Evolutionary conservation across 2,797 vertebrate species (phyloP).

Genomic region (Coracias cyanogaster): DNA sequence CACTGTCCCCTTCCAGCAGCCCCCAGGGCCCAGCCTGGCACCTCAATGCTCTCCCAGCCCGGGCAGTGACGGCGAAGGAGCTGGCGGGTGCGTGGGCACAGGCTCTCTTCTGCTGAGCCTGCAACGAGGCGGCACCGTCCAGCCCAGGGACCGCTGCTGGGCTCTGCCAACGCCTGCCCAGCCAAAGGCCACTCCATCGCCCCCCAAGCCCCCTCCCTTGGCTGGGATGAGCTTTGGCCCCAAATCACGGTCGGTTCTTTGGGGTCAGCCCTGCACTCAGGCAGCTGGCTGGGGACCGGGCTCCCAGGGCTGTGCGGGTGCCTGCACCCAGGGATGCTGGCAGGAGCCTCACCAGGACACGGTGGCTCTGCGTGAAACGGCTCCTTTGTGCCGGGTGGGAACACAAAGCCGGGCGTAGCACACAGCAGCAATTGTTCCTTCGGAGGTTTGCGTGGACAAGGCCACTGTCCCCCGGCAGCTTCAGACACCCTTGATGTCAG

Average conservation of each 20-base stretch:
- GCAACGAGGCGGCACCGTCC: not conserved
- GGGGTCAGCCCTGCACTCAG: not conserved
- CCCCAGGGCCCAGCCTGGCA: not conserved
- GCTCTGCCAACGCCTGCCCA: not conserved
- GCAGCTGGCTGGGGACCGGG: not conserved
- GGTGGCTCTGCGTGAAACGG: not conserved
- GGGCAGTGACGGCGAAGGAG: not conserved
- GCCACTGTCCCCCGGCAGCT: not conserved
- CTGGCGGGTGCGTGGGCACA: not conserved
- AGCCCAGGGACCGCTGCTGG: not conserved
- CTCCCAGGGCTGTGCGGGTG: not conserved
- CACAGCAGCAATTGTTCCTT: constrained; percentile 6
- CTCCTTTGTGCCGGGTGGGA: not conserved
- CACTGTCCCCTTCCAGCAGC: rapidly evolving
- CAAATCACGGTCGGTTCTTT: rapidly evolving
- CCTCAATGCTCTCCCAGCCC: not conserved
- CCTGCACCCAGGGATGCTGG: not conserved
- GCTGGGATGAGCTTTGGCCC: not conserved
- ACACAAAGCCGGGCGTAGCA: not conserved
- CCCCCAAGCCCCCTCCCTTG: not conserved
- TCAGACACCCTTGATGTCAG: not conserved
- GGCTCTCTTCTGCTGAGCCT: not conserved
- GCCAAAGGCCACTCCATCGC: not conserved
- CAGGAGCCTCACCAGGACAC: not conserved
- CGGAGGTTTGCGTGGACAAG: not conserved